Conservation (phyloP, 23 tunicate genomes). For the Halocynthia aurantium region DNA sequence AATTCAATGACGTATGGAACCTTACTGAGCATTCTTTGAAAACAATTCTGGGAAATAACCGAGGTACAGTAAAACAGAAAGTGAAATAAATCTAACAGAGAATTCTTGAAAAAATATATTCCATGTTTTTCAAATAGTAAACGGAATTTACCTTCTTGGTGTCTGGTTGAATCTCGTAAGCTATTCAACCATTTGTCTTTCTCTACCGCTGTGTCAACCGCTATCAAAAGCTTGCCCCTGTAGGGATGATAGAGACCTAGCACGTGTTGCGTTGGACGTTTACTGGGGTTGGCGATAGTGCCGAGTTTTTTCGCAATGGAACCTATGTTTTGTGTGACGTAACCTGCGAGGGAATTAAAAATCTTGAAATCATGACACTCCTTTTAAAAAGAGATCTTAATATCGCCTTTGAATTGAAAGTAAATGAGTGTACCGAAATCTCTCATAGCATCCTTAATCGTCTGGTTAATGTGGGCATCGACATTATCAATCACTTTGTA, state of each 20-base stretch:
- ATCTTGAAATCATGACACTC: not conserved
- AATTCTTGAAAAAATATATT: too few relatives aligned
- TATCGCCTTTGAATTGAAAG: not conserved
- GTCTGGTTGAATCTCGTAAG: slow-evolving; percentile 42
- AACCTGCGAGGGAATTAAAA: slow-evolving; percentile 23
- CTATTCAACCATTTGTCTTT: slow-evolving; percentile 58
- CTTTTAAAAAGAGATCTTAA: not conserved
- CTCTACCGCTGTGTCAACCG: slow-evolving; percentile 65
- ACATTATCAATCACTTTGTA: slow-evolving; percentile 45
- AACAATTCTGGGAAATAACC: too few relatives aligned
- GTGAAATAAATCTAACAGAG: too few relatives aligned
- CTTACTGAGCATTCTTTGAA: too few relatives aligned
- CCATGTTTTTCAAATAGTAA: too few relatives aligned
- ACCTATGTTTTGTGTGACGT: slow-evolving; percentile 46
- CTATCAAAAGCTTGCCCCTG: slow-evolving; percentile 47
- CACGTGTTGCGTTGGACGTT: slow-evolving; percentile 73
- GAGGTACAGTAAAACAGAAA: too few relatives aligned
- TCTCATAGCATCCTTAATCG: slow-evolving; percentile 20
- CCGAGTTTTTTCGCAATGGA: slow-evolving; percentile 43
- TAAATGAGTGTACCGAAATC: slow-evolving; percentile 40
- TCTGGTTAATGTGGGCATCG: slow-evolving; percentile 37
- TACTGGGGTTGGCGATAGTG: slow-evolving; percentile 24
- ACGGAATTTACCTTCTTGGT: slow-evolving; percentile 35
- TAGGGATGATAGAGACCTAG: slow-evolving; percentile 48
- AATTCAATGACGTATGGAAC: too few relatives aligned